Base-by-base conservation (phyloP, 2,113 vertebrate species). In the Serinus canaria region DNA sequence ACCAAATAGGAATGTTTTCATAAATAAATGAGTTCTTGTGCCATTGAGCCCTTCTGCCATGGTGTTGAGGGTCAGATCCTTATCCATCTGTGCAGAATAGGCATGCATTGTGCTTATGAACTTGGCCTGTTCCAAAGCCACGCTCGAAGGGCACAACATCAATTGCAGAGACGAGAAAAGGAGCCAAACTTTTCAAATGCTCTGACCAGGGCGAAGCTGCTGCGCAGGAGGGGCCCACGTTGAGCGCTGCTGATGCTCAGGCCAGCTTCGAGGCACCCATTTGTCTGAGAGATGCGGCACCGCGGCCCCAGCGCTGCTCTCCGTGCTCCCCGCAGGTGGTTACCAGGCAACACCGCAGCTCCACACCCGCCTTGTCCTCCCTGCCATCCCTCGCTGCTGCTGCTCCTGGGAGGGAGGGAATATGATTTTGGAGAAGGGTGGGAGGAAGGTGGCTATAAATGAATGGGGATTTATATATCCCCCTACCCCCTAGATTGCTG, bases 341-440 rank as follows among this genome's bases (percentile, higher is more conserved):
- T 90, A 87, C 96, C 95, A 75, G 89, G 94, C 96, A 96, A 93
- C 89, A 27, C 59, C 28, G 39, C 62, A 22, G 72, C 72, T 87
- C 68, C 89, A 62, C 76, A 14, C 47, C 64, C 11, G 0, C 25
- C 0, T 46, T 35, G 76, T 83, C 52, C 73, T 89, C 75, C 64
- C 74, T 64, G 81, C 79, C 60, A 49, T 59, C 79, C 18, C 7
- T 63, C 87, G 22, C 79, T 92, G 92, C 82, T 94, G 84, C 94
- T 96, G 74, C 94, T 63, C 3, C 56, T 13, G 2, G 63, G 30
- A 83, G 46, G 31, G 52, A 74, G 27, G 50, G 5, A 91, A 16
- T 23, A 52, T 6, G 52, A 49, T 87, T 93, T 47, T 19, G 43
- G 82, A 55, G 62, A 66, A 60, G 31, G 28, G n/a, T 35, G 35